phyloP scores from a whole-genome alignment of 2,888 invertebrate genomes.

The Lithophane leautieri region DNA sequence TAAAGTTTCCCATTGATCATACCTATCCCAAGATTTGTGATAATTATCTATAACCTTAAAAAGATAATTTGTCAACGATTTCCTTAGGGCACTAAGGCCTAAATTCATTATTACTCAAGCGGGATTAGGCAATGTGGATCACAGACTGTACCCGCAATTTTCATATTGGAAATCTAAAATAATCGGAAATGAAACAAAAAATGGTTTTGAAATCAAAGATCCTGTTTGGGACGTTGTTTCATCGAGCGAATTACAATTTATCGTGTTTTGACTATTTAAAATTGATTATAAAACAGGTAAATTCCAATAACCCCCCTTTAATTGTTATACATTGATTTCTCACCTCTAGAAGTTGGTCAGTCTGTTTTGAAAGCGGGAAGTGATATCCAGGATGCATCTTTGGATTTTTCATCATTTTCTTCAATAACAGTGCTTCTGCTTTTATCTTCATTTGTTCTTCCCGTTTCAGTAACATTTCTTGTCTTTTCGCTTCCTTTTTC shows the following conservation, averaged over 20 bases:
- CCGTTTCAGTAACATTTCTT: conserved; percentile 69
- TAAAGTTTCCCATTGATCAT: conserved; percentile 69
- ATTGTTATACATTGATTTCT: neutral
- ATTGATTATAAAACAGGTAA: too few species aligned
- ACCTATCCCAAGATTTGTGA: conserved; percentile 73
- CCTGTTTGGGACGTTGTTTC: too few species aligned
- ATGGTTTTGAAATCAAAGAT: too few species aligned
- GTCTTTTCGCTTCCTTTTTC: conserved; percentile 72
- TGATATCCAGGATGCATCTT: conserved; percentile 80
- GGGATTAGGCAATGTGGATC: too few species aligned
- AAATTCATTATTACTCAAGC: too few species aligned
- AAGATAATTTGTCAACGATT: neutral
- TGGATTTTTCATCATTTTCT: conserved; percentile 83
- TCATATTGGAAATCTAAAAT: too few species aligned
- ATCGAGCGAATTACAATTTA: too few species aligned
- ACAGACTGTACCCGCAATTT: too few species aligned
- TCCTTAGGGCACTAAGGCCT: too few species aligned
- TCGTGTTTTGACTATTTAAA: too few species aligned
- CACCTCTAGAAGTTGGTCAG: conserved; percentile 72
- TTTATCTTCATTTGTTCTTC: conserved; percentile 73
- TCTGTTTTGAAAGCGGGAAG: conserved; percentile 78
- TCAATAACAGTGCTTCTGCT: conserved; percentile 71
- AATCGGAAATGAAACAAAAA: too few species aligned
- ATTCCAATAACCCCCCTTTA: too few species aligned
- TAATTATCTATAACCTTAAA: conserved; percentile 75